A percentile compares a stretch with the other conserved stretches of the same genome.
Conservation (phyloP, 2,888 invertebrate genomes). For the Acrobasis consociella region DNA sequence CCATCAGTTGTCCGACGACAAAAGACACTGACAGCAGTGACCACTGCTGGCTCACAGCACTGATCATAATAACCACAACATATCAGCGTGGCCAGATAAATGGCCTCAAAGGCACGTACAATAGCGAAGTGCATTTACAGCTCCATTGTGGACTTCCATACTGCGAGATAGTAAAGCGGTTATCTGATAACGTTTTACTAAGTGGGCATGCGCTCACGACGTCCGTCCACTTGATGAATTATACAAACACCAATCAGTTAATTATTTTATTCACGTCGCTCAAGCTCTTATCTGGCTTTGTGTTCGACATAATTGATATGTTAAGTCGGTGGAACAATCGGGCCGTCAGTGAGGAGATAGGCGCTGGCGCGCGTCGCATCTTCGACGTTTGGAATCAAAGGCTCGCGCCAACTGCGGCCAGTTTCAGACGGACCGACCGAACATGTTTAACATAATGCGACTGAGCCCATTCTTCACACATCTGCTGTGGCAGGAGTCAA, state of each 20-base stretch:
- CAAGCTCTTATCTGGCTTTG: slow-evolving; percentile 74
- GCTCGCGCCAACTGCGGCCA: slow-evolving; percentile 39
- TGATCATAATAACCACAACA: slow-evolving; percentile 46
- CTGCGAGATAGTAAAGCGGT: slow-evolving; percentile 49
- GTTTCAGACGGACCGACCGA: slow-evolving; percentile 58
- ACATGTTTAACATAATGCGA: slow-evolving; percentile 72
- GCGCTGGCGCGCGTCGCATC: slow-evolving; percentile 36
- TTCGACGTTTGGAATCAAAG: slow-evolving; percentile 33
- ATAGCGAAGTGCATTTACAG: slow-evolving; percentile 67
- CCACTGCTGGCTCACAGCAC: slow-evolving; percentile 31
- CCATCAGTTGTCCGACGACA: slow-evolving; percentile 37
- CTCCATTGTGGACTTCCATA: slow-evolving; percentile 62
- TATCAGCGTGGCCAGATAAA: slow-evolving; percentile 55
- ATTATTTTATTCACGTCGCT: slow-evolving; percentile 82
- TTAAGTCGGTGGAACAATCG: slow-evolving; percentile 79
- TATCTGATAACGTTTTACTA: slow-evolving; percentile 72
- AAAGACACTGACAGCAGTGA: slow-evolving; percentile 39
- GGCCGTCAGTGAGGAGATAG: slow-evolving; percentile 63
- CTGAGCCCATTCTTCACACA: slow-evolving; percentile 56
- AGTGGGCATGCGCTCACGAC: slow-evolving; percentile 67
- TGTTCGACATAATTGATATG: slow-evolving; percentile 81
- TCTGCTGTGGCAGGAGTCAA: slow-evolving; percentile 51
- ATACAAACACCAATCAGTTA: slow-evolving; percentile 82
- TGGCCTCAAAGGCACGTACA: slow-evolving; percentile 52
- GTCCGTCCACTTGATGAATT: slow-evolving; percentile 73